Percentiles rank a stretch among this genome's conserved stretches.
These are phyloP conservation scores for Sorex fumeus DNA, from an alignment of 2,113 vertebrate genomes.

Conservation along the genomic window DNA sequence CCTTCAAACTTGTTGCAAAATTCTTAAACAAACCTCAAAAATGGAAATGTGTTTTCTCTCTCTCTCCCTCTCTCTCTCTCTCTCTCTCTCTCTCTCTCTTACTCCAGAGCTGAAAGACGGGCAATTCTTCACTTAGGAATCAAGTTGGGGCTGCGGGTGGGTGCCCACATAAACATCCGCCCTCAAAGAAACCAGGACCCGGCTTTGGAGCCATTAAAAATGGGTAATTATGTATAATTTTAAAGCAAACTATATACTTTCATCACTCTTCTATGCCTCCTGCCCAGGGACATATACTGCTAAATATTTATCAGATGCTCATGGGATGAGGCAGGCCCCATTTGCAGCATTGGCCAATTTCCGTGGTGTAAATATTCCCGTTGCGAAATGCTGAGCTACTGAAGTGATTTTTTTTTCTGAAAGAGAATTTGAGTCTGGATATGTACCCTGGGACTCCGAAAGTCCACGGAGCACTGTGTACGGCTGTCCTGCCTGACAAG, in stretches of 20 bases:
- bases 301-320: background rate
- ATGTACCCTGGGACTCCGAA: background rate
- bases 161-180: background rate
- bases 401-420: background rate
- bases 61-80: too few relatives aligned
- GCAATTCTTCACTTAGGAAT: conserved; percentile 54
- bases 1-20: conserved; percentile 80
- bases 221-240: background rate
- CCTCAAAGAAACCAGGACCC: background rate
- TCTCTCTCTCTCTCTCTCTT: conserved; percentile 46
- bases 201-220: conserved; percentile 41
- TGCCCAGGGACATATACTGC: background rate
- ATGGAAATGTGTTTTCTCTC: conserved; percentile 70
- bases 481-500: background rate
- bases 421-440: background rate
- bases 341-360: background rate
- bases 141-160: background rate
- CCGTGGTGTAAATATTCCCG: conserved; percentile 55
- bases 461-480: background rate
- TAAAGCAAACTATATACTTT: background rate
- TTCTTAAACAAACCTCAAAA: conserved; percentile 81
- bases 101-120: conserved; percentile 47
- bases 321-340: background rate
- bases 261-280: background rate
- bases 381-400: background rate